Evolutionary conservation across 2,797 vertebrate species (phyloP), one percentile per base, ranked within the genome.

Genomic region (Cetoscarus ocellatus): DNA sequence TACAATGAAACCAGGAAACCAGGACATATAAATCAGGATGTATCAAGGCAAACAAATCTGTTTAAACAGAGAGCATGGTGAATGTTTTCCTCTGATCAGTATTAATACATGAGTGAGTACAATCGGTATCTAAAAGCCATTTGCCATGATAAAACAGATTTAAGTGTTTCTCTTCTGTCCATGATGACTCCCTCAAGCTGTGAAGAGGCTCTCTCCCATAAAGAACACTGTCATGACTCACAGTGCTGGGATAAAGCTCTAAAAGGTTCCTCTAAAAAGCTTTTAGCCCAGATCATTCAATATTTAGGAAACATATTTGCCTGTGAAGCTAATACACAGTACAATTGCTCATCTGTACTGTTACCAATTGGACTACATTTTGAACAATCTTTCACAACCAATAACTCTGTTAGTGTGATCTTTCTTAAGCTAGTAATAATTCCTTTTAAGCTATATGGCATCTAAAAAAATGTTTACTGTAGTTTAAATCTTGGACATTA

Each of bases 1-100:
- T 49, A 44, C 58, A 63, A 47, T 2, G 75, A 15, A 75, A 50
- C 45, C 3, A 63, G 54, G 75, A 15, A 75, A 50, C 45, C 3
- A 63, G 54, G 67, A 55, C 42, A 79, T 55, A 49, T 0, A n/a
- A 34, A 61, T 64, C 15, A 18, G 51, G 36, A 38, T 15, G 47
- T 2, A 27, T 27, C 27, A 27, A 27, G 27, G 27, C 27, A 40
- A 5, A 52, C 18, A 27, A 11, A 45, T 38, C 47, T 51, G 12
- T 57, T 1, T n/a, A 12, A 42, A 43, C 45, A 40, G 35, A 55
- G 8, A 0, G 17, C 0, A 47, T 56, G 45, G 51, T 15, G 65
- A 34, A 1, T 17, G 55, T 39, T 62, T n/a, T 59, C 54, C 40
- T 39, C 9, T 39, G 3, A 34, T 39, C 40, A 34, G 35, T 10